Evolutionary conservation across 1,140 invertebrate species (phyloP), one percentile per base, ranked within the genome.

Genomic region (Drosophila cardini): DNA sequence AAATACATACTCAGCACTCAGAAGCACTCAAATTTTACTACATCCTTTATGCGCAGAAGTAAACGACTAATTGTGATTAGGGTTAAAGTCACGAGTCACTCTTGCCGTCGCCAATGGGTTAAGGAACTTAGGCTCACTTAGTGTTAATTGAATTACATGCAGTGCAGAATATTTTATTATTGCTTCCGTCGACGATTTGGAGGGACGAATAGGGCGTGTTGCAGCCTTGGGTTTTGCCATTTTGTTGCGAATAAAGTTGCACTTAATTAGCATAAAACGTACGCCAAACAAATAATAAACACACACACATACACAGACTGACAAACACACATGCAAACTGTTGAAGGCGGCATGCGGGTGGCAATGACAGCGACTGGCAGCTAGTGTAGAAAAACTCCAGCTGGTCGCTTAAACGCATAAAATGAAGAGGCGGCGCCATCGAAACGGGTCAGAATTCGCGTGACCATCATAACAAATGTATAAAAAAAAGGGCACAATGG

Each of bases 251-350:
- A 87, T 61, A 73, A 86, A 86, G 69, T 86, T 86, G 83, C 83
- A 87, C 72, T 80, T 73, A 89, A 89, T 87, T 87, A 87, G 84
- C 83, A 89, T 89, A 76, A 81, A 83, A 72, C 62, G 65, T 46
- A 67, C 60, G 68, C 68, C 45, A 80, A 77, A 67, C 58, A 50
- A 60, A 68, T 55, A 57, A 67, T 52, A 53, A 52, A 60, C 55
- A 40, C 13, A 11, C 68, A 55, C 5, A 38, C 32, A 56, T 7
- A 40, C 48, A 53, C 9, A 67, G 34, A 55, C n/a, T n/a, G 56
- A 67, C 42, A 53, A 48, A 68, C 46, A 61, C 43, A 58, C 46
- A 62, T 34, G 68, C 50, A 53, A 67, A 68, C 10, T 26, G 8
- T 2, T 38, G 45, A 34, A 63, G 45, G 52, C 81, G 16, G 56